Evolutionary conservation across 2,888 invertebrate species (phyloP), one percentile per base, ranked within the genome.

Genomic region (Ormyrus labotus): DNA sequence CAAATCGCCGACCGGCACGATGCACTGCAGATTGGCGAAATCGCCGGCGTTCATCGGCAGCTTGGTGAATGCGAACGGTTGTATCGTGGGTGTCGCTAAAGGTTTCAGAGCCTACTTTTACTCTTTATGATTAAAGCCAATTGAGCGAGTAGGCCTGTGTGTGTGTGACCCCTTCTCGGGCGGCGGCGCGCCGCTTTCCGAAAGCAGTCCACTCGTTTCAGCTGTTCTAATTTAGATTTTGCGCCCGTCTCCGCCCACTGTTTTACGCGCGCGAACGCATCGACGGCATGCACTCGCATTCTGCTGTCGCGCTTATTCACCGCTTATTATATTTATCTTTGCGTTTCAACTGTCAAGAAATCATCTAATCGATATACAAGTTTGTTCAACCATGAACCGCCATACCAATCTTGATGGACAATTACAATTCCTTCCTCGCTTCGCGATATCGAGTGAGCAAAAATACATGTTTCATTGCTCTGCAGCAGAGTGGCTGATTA

Each of bases 1-100:
- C 85, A 94, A 91, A 90, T 96, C 96, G 83, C 96, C 95, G 86
- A 93, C 93, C 68, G 93, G 93, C 60, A 93, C 92, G 78, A 92
- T 92, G 89, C 94, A 94, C 81, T 92, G 92, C 34, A 93, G 92
- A 83, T 92, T 92, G 63, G 92, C 92, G 77, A 92, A 92, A 87
- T 95, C 95, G 76, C 95, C 95, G 83, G 95, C 91, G 85, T 90
- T 91, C 90, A 91, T 90, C 76, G 91, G 89, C 84, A 89, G 86
- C 87, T 90, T 90, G 83, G 87, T 90, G 86, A 91, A 91, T 84
- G 90, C 87, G 84, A 91, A 91, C 81, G 88, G 87, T 85, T 89
- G 89, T 84, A 91, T 88, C 84, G 88, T 88, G 76, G 91, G 91
- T 83, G 77, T 55, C 5, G 34, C 82, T 82, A 53, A 69, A 65